Evolutionary conservation across 1,140 invertebrate genomes (phyloP), one percentile per base, ranked within the genome.

Genomic region (Saxidomus purpurata): DNA sequence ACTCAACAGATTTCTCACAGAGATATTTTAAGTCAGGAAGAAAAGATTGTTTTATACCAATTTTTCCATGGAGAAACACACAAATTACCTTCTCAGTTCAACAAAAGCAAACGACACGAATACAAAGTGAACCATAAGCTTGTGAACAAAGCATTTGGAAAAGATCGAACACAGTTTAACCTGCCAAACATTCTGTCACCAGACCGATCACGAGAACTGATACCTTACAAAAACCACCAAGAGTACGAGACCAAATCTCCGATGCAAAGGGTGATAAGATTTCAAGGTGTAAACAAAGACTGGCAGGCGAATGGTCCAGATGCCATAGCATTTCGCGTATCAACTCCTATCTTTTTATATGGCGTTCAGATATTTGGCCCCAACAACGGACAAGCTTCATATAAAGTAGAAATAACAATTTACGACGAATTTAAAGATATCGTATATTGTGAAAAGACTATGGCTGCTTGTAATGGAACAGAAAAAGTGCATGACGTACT

Each of bases 361-460:
- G 87, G 87, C 1, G 67, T 81, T 19, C 43, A 74, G 28, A 82
- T 89, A 8, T 89, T 74, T 43, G 87, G 77, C n/a, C 63, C 79
- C 9, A 36, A 19, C 55, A 36, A 0, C 31, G 19, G 34, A 17
- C 67, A 28, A 17, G 79, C 74, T 0, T 31, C 22, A 25, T 74
- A 74, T 38, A 36, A 40, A 22, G 79, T 89, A 28, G 36, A 31
- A 49, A 40, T 89, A 17, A n/a, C 11, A 25, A n/a, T 89, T 1
- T 59, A 47, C 15, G 87, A 88, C 67, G 76, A 88, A 25, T 34
- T 59, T 36, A 71, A 25, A 11, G 38, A 36, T 34, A 22, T 22
- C 11, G 31, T 88, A n/a, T n/a, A 61, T 43, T 19, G 15, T 22
- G 79, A 82, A 43, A 19, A n/a, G 38, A 31, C 36, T 17, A 25